Evolutionary conservation across 2,888 invertebrate species (phyloP), one percentile per base, ranked within the genome.

Genomic region (Blastobasis adustella): DNA sequence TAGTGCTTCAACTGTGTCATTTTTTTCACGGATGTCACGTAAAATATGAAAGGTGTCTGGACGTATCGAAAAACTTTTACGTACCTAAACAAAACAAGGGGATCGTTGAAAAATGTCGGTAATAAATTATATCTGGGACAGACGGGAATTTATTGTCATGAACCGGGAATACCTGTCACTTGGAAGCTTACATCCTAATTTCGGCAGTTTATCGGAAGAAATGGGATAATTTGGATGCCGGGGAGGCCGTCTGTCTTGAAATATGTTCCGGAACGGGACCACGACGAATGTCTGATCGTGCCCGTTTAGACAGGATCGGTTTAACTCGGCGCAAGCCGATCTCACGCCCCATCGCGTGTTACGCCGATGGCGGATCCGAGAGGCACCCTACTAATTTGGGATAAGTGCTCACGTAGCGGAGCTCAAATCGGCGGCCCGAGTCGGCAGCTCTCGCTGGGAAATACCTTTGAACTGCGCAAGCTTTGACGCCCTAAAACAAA

Each of bases 351-450:
- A 75, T 76, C 72, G 76, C 77, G 61, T 72, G 66, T 63, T 63
- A 65, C 67, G 61, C 58, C 62, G 63, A 64, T 65, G 64, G 63
- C 65, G 66, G 66, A 67, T 73, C 66, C 60, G 63, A 63, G 66
- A 60, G 58, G 57, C 67, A 59, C 68, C 69, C 67, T 73, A 76
- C 79, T 81, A 82, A 82, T 83, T 82, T 77, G 72, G 73, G 78
- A 77, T 80, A 81, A 82, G 79, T 79, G 78, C 76, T 79, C 78
- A 79, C 78, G 80, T 79, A 74, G 66, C 68, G 57, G 23, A 23
- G 23, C 23, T 23, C 23, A 23, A 23, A 23, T 23, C 23, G 23
- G 23, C 23, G 60, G 67, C 67, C 72, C 73, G 73, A 66, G 73
- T 70, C 69, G 70, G 72, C 67, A 65, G 66, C 66, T 67, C 58